Evolutionary conservation across 2,797 vertebrate genomes (phyloP), one percentile per base, ranked within the genome.

Genomic region (Pipistrellus pipistrellus): DNA sequence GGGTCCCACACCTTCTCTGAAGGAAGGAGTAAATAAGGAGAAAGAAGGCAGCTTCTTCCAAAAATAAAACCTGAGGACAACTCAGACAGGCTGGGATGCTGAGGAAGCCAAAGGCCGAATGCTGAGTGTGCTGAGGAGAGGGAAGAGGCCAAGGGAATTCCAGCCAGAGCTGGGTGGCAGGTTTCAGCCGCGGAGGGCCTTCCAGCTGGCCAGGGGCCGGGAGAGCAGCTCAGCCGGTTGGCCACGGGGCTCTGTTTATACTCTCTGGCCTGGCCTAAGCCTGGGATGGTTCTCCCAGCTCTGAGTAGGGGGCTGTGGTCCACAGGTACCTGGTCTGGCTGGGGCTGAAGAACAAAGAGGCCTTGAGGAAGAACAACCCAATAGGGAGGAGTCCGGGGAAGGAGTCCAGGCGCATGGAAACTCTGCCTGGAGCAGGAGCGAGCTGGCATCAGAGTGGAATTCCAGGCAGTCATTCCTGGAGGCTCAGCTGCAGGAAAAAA

Each of bases 1-100:
- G 73, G 81, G 68, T 86, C 95, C 95, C 71, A 90, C 96, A 96
- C 95, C 97, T 97, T 95, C 97, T 94, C 97, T 96, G 75, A 88
- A 86, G 82, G 82, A 80, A 92, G 85, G 69, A 88, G 46, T 81
- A 64, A 92, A 87, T 69, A 93, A 91, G 84, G 88, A 91, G 82
- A 94, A 84, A 95, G 94, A 83, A 82, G 62, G 75, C 25, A n/a
- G 75, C 80, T 96, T 90, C 88, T 96, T 98, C 98, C 97, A 98
- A 97, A 98, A 98, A 98, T 98, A 98, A 97, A 98, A 95, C 93
- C 85, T 96, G 95, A 98, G 97, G 96, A 97, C 97, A 97, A 96
- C 90, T 98, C 95, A 97, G 97, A 96, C 96, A 35, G 95, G 84
- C 97, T 0, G 1, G 91, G 91, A 83, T n/a, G 38, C 85, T 78